Percentiles rank a stretch among this genome's conserved stretches.
Evolutionary conservation across 2,797 vertebrate genomes (phyloP).

Genomic region (Trematomus bernacchii): DNA sequence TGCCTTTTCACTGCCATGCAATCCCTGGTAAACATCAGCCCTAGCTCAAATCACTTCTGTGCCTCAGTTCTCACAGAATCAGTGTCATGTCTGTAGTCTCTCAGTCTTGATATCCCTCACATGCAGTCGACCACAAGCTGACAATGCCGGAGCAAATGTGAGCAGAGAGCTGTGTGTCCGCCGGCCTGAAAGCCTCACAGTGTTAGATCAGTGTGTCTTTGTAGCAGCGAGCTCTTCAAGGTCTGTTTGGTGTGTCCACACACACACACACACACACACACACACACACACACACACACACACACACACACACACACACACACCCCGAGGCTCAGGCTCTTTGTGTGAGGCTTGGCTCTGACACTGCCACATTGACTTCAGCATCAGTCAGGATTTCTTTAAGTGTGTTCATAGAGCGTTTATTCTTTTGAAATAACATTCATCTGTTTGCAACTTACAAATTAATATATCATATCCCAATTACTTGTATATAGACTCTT

Average conservation of each 20-base stretch:
- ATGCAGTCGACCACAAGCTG: neutral
- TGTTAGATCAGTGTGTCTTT: conserved; percentile 24
- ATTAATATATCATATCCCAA: too few relatives aligned
- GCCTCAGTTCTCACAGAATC: neutral
- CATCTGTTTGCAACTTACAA: too few relatives aligned
- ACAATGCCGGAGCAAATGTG: neutral
- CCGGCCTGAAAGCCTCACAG: neutral
- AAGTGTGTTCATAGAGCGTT: too few relatives aligned
- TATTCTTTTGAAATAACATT: too few relatives aligned
- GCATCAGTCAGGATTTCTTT: neutral
- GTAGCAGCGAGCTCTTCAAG: conserved; percentile 32
- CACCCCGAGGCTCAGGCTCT: conserved; percentile 25
- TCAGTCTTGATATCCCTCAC: neutral
- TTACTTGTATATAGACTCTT: too few relatives aligned
- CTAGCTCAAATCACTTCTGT: neutral
- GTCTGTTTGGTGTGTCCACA: conserved; percentile 47
- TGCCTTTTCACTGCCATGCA: too few relatives aligned
- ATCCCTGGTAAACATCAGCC: too few relatives aligned
- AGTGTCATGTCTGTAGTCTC: neutral
- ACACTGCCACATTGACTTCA: conserved; percentile 4
- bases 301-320: too few relatives aligned
- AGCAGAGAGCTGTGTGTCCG: conserved; percentile 10
- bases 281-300: too few relatives aligned
- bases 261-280: neutral
- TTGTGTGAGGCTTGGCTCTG: conserved; percentile 35